phyloP scores from a whole-genome alignment of 2,113 vertebrate genomes.

The Protobothrops mucrosquamatus region DNA sequence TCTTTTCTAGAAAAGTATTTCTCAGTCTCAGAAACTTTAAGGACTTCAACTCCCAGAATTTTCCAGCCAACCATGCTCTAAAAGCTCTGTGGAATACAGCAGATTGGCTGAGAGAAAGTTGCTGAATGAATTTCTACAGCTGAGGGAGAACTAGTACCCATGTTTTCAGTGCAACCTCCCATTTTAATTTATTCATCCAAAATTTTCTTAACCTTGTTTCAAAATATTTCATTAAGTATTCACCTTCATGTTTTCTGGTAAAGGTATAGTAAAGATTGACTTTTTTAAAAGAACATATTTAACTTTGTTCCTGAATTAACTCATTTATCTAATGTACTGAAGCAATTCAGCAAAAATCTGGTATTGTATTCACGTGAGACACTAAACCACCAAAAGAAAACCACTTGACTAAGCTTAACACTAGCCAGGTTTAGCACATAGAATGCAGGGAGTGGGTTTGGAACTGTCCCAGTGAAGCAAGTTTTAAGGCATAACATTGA shows the following conservation, averaged over 20 bases:
- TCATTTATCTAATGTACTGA: not conserved
- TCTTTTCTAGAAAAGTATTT: not conserved
- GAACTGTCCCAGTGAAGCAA: not conserved
- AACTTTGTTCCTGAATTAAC: not conserved
- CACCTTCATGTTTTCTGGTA: not conserved
- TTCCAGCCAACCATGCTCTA: not conserved
- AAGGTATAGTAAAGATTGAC: not conserved
- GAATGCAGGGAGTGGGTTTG: not conserved
- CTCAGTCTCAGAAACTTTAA: not conserved
- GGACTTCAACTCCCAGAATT: not conserved
- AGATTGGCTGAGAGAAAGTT: not conserved
- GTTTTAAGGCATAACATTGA: not conserved
- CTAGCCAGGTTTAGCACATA: not conserved
- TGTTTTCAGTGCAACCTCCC: not conserved
- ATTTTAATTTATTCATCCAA: not conserved
- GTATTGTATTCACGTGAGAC: not conserved
- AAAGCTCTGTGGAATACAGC: not conserved
- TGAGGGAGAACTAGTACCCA: not conserved
- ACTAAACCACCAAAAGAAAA: not conserved
- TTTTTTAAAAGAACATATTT: not conserved
- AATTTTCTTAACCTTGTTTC: not conserved
- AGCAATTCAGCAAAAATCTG: not conserved
- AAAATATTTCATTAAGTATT: not conserved
- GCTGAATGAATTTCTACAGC: not conserved
- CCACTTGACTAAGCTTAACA: not conserved